Base-by-base conservation (phyloP, 2,888 invertebrate species). In the Altica lythri region DNA sequence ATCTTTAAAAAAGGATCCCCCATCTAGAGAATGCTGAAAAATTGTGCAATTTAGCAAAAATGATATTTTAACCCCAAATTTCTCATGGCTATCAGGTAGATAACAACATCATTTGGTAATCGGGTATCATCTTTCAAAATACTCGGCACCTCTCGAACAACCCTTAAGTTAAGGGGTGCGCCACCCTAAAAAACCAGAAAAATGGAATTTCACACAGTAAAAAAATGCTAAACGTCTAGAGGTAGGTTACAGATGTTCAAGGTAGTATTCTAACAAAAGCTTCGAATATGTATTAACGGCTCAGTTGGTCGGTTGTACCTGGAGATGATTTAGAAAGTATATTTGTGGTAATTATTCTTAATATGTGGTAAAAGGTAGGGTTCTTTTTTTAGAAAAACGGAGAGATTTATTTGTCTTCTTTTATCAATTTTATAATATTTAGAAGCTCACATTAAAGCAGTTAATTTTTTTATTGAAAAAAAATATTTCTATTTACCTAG, bases 331-430 rank as follows among this genome's bases (percentile, higher is more conserved):
- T 69, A 68, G 59, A 58, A 57, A 57, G 68, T 71, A 60, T 68
- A 71, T 73, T 73, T 74, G 73, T 68, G 74, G 74, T 72, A 71
- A 69, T 70, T 68, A 66, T 65, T 68, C 70, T 71, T 74, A 74
- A 75, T 75, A 70, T 73, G 74, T 68, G 75, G 75, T 72, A 72
- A 74, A 63, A 59, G 56, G 57, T 55, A 43, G 51, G 44, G 25
- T 53, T 48, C 55, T 55, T 32, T 30, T 30, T 18, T n/a, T 17
- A 35, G n/a, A 17, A 52, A 48, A 46, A 27, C 34, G 57, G 53
- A 37, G 53, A 50, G 53, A 55, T 53, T 59, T 57, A 48, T 46
- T 18, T 35, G n/a, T 13, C 42, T 42, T 30, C 19, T 42, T 53
- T 46, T 55, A 59, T 53, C 51, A 30, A 9, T 17, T 53, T 48